A percentile compares a stretch with the other conserved stretches of the same genome.
Conservation (phyloP, 1,140 invertebrate genomes). For the Calliphora vicina region DNA sequence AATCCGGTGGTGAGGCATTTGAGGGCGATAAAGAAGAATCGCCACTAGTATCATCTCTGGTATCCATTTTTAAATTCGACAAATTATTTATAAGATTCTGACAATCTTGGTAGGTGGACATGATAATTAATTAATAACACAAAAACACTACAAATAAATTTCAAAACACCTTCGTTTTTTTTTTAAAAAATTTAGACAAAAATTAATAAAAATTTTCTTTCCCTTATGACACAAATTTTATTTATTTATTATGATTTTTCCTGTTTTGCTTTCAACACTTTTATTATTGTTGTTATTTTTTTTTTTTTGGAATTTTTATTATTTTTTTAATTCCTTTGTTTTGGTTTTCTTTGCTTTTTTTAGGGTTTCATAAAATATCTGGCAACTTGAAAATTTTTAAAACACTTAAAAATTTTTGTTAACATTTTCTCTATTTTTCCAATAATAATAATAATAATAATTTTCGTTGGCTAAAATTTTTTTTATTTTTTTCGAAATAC, state of each 20-base stretch:
- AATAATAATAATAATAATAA: too few relatives aligned
- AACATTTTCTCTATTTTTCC: not conserved
- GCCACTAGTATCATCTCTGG: not conserved
- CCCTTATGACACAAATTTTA: not conserved
- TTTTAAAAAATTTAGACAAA: not conserved
- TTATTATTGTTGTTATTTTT: not conserved
- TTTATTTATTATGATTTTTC: not conserved
- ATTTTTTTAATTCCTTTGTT: not conserved
- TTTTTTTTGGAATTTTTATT: not conserved
- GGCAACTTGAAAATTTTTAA: not conserved
- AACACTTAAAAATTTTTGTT: not conserved
- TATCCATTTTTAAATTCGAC: not conserved
- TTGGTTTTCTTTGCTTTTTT: not conserved
- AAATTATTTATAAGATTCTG: not conserved
- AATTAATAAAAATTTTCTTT: not conserved
- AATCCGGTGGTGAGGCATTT: constrained; percentile 48
- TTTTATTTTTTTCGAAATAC: not conserved
- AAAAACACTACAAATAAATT: not conserved
- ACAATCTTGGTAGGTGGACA: not conserved
- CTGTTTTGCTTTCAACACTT: not conserved
- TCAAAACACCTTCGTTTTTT: not conserved
- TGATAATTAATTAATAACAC: not conserved
- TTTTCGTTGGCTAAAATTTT: not conserved
- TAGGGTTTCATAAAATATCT: not conserved
- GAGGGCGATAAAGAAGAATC: not conserved